phyloP scores from a whole-genome alignment of 2,888 invertebrate species.

The Microchrysa polita region DNA sequence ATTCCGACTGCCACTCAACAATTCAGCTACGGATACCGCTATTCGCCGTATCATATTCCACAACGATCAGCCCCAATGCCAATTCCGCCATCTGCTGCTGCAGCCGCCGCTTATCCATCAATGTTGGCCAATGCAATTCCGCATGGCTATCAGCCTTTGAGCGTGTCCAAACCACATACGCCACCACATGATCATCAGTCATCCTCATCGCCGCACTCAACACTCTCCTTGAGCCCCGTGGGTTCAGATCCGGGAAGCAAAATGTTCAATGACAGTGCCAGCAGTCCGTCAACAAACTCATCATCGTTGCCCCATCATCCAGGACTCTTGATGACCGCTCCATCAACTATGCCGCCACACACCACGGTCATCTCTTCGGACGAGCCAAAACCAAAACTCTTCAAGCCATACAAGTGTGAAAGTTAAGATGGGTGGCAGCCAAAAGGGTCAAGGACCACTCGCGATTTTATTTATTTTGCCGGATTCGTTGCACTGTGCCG shows the following conservation, averaged over 20 bases:
- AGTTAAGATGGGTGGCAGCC: slow-evolving; percentile 45
- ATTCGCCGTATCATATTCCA: slow-evolving; percentile 67
- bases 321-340: slow-evolving; percentile 59
- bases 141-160: slow-evolving; percentile 54
- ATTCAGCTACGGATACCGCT: slow-evolving; percentile 66
- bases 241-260: slow-evolving; percentile 63
- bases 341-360: slow-evolving; percentile 55
- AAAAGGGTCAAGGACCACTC: background rate
- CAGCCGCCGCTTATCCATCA: slow-evolving; percentile 54
- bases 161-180: slow-evolving; percentile 61
- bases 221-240: slow-evolving; percentile 62
- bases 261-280: slow-evolving; percentile 59
- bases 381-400: slow-evolving; percentile 71
- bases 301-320: slow-evolving; percentile 49
- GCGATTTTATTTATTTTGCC: too few species aligned
- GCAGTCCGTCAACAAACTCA: slow-evolving; percentile 54
- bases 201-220: slow-evolving; percentile 63
- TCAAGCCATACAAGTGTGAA: slow-evolving; percentile 77
- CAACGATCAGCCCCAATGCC: slow-evolving; percentile 63
- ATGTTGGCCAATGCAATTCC: slow-evolving; percentile 58
- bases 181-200: slow-evolving; percentile 64
- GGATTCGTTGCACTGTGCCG: too few species aligned
- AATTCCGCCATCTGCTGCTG: slow-evolving; percentile 57
- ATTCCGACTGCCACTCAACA: slow-evolving; percentile 68
- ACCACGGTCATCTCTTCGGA: slow-evolving; percentile 58